Percentiles rank a stretch among this genome's conserved stretches.
Conservation (phyloP, 2,113 vertebrate species). For the Micromys minutus region DNA sequence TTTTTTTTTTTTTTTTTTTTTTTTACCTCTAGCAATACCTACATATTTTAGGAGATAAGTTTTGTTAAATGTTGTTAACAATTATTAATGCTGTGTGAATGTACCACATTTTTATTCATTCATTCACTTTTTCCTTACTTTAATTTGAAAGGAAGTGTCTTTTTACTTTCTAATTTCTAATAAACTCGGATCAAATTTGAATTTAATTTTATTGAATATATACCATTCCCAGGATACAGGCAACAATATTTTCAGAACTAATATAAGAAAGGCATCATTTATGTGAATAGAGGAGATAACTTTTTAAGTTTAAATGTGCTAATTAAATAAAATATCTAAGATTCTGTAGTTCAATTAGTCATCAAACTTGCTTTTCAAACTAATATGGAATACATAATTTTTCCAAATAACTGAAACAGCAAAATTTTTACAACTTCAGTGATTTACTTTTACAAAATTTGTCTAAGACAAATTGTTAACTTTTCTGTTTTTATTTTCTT, state of each 20-base stretch:
- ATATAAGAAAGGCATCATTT: not conserved
- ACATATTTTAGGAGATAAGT: not conserved
- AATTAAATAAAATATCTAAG: not conserved
- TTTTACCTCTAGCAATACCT: not conserved
- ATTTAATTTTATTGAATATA: not conserved
- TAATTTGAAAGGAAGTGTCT: not conserved
- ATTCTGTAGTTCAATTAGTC: not conserved
- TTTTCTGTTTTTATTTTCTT: not conserved
- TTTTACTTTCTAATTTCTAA: not conserved
- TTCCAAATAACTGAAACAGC: not conserved
- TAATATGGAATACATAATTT: not conserved
- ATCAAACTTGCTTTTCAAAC: not conserved
- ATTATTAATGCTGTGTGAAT: not conserved
- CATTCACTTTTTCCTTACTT: not conserved
- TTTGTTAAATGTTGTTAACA: not conserved
- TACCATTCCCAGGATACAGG: not conserved
- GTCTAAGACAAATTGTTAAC: not conserved
- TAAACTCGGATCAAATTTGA: constrained; percentile 24
- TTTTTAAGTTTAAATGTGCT: not conserved
- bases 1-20: not conserved
- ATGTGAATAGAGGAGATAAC: not conserved
- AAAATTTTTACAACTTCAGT: not conserved
- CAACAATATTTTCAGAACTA: constrained; percentile 39
- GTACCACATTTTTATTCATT: not conserved
- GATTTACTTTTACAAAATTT: not conserved